These are phyloP conservation scores for Paratrypauchen microcephalus DNA, from an alignment of 2,797 vertebrate genomes.

Conservation along the genomic window DNA sequence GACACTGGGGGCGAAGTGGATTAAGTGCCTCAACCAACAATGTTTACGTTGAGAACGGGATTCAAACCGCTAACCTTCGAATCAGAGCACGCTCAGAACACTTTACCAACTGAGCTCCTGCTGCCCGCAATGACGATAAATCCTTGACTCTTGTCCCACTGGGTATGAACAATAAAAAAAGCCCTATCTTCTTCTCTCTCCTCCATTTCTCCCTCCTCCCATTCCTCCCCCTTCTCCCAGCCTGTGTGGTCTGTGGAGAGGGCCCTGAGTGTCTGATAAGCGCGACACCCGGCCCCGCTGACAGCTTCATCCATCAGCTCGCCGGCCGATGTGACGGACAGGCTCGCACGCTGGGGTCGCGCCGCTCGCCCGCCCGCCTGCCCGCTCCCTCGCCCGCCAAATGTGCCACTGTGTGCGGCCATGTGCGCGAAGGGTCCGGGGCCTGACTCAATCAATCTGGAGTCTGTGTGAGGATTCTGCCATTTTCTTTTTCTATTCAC, in stretches of 20 bases:
- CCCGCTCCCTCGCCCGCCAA: constrained; percentile 28
- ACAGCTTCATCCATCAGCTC: constrained; percentile 75
- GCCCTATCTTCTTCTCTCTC: background rate
- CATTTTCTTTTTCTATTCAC: background rate
- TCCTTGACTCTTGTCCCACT: too few relatives aligned
- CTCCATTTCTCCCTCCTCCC: constrained; percentile 10
- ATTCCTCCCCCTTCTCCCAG: constrained; percentile 4
- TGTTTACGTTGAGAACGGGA: too few relatives aligned
- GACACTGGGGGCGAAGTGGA: too few relatives aligned
- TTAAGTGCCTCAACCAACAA: too few relatives aligned
- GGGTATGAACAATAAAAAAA: too few relatives aligned
- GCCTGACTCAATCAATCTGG: constrained; percentile 36
- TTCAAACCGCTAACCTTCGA: too few relatives aligned
- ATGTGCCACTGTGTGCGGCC: background rate
- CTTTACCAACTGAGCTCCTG: too few relatives aligned
- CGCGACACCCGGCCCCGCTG: constrained; percentile 58
- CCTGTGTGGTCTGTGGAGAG: constrained; percentile 60
- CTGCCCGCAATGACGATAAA: too few relatives aligned
- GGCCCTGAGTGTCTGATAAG: constrained; percentile 64
- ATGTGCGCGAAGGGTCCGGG: background rate
- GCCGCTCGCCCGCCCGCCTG: constrained; percentile 18
- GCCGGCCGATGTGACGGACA: constrained; percentile 62
- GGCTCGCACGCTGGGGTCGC: constrained; percentile 61
- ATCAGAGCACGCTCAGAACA: too few relatives aligned
- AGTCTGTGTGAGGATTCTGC: constrained; percentile 12